A percentile compares a stretch with the other conserved stretches of the same genome.
Evolutionary conservation across 2,888 invertebrate species (phyloP).

Genomic region (Caenorhabditis uteleia): DNA sequence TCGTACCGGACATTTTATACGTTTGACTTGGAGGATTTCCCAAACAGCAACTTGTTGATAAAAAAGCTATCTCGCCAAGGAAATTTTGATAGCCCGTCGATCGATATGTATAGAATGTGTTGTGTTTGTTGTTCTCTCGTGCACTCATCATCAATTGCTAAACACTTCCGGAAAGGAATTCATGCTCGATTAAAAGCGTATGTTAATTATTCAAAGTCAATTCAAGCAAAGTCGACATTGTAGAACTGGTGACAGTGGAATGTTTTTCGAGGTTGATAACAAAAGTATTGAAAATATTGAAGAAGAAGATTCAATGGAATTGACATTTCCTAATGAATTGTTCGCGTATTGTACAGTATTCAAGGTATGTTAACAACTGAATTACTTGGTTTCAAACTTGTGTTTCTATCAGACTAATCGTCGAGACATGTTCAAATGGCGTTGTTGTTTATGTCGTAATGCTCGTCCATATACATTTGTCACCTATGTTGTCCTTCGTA

Average conservation of each 20-base stretch:
- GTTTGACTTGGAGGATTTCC: no score
- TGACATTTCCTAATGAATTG: slow-evolving; percentile 11
- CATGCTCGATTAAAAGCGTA: slow-evolving; percentile 7
- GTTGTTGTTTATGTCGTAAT: slow-evolving; percentile 18
- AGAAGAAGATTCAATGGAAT: slow-evolving; percentile 3
- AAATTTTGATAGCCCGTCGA: no score
- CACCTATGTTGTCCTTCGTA: slow-evolving; percentile 17
- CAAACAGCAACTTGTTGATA: no score
- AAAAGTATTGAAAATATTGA: neutral
- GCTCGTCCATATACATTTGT: slow-evolving; percentile 8
- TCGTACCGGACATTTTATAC: no score
- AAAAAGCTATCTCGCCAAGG: no score
- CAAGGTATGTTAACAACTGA: slow-evolving; percentile 4
- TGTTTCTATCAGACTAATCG: neutral
- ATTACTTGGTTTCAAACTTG: neutral
- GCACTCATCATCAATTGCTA: neutral
- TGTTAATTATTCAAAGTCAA: slow-evolving; percentile 4
- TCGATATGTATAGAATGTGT: no score
- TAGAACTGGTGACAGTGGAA: neutral
- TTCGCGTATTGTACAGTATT: slow-evolving; percentile 13
- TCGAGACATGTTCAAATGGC: slow-evolving; percentile 24
- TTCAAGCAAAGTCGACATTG: neutral
- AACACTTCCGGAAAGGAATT: slow-evolving; percentile 3
- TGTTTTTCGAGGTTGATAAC: neutral
- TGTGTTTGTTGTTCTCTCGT: slow-evolving; percentile 11